These are phyloP conservation scores for Triops longicaudatus DNA, from an alignment of 1,140 invertebrate genomes.

Conservation along the genomic window DNA sequence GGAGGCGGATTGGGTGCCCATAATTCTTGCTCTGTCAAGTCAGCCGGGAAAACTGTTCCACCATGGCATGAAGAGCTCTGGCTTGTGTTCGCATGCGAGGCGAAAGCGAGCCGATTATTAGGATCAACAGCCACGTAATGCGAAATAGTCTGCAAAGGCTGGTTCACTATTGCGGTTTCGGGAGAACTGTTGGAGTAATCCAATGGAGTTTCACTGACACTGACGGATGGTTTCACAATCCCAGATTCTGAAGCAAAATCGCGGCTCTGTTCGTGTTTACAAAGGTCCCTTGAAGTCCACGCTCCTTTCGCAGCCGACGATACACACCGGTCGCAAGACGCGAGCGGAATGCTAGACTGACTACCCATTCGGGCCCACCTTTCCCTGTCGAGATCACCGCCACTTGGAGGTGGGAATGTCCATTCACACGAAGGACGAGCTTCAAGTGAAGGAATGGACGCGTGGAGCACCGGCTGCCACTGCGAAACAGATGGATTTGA, in stretches of 20 bases:
- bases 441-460: background rate
- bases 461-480: background rate
- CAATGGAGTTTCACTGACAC: background rate
- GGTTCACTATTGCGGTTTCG: background rate
- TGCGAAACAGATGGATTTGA: background rate
- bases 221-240: background rate
- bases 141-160: background rate
- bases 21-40: background rate
- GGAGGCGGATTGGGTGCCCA: background rate
- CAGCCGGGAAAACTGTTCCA: background rate
- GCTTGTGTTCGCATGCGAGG: background rate
- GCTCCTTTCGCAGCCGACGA: background rate
- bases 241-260: background rate
- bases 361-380: slow-evolving; percentile 9
- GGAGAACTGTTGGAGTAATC: background rate
- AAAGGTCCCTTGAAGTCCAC: background rate
- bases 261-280: background rate
- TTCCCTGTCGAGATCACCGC: background rate
- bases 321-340: background rate
- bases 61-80: background rate
- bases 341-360: background rate
- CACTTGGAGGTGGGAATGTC: background rate
- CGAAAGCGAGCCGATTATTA: background rate
- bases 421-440: background rate
- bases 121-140: background rate